phyloP scores from a whole-genome alignment of 2,888 invertebrate genomes.

The Microctonus brassicae region DNA sequence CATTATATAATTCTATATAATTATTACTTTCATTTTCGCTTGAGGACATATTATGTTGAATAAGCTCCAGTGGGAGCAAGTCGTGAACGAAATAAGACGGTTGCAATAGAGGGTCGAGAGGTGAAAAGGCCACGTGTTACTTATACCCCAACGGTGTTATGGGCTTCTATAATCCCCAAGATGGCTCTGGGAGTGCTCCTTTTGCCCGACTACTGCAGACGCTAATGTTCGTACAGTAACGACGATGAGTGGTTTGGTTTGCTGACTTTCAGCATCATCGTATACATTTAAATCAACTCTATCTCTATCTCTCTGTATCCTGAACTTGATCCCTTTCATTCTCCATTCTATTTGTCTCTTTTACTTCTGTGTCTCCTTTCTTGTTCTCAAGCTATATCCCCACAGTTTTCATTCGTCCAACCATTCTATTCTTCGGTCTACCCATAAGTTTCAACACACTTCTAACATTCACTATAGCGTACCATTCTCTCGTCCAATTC shows the following conservation, averaged over 20 bases:
- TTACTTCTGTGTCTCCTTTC: background rate
- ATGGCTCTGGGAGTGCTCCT: constrained; percentile 44
- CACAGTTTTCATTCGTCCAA: constrained; percentile 21
- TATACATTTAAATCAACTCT: constrained; percentile 23
- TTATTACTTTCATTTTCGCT: constrained; percentile 32
- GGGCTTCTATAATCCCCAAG: constrained; percentile 45
- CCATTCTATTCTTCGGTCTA: constrained; percentile 23
- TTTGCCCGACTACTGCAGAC: constrained; percentile 47
- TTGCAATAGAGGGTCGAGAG: constrained; percentile 41
- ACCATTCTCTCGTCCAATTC: constrained; percentile 11
- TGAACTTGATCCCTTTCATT: constrained; percentile 23
- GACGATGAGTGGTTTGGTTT: constrained; percentile 47
- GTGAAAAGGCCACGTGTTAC: constrained; percentile 50
- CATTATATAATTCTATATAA: constrained; percentile 20
- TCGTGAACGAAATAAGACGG: constrained; percentile 25
- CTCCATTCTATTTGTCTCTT: constrained; percentile 32
- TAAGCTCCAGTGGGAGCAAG: constrained; percentile 10
- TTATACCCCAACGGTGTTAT: constrained; percentile 42
- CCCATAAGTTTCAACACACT: constrained; percentile 22
- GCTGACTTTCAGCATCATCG: constrained; percentile 35
- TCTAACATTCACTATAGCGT: constrained; percentile 21
- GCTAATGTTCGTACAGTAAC: constrained; percentile 53
- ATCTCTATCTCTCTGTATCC: constrained; percentile 8
- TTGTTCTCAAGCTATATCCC: constrained; percentile 25
- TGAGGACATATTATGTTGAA: constrained; percentile 13